Percentiles rank a stretch among this genome's conserved stretches.
Evolutionary conservation across 2,797 vertebrate species (phyloP).

Genomic region (Salmo trutta): DNA sequence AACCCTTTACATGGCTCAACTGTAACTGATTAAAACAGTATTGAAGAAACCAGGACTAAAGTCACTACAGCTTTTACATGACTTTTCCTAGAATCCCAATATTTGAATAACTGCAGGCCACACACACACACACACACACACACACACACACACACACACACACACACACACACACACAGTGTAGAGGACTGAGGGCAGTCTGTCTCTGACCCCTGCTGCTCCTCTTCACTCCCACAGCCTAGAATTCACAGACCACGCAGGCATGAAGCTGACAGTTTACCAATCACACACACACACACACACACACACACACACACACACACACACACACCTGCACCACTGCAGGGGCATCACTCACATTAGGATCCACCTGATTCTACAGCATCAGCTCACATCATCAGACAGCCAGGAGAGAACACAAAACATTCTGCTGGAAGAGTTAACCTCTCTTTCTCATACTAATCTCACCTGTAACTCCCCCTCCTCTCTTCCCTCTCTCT

Average conservation of each 20-base stretch:
- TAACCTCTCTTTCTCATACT: conserved; percentile 28
- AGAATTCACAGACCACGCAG: conserved; percentile 48
- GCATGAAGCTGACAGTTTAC: neutral
- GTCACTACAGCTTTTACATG: too few relatives aligned
- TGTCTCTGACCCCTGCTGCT: conserved; percentile 32
- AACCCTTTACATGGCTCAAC: neutral
- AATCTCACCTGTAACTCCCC: neutral
- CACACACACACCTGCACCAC: neutral
- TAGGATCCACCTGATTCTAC: neutral
- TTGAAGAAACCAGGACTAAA: too few relatives aligned
- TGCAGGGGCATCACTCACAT: neutral
- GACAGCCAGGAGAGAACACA: conserved; percentile 29
- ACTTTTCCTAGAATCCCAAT: neutral
- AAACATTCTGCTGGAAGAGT: conserved; percentile 18
- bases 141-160: neutral
- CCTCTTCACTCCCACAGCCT: conserved; percentile 48
- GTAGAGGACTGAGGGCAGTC: conserved; percentile 42
- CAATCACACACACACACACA: neutral
- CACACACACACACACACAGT: neutral
- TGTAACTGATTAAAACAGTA: too few relatives aligned
- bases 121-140: neutral
- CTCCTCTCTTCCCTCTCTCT: conserved; percentile 36
- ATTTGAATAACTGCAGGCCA: neutral
- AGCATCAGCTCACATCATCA: neutral
- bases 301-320: too few relatives aligned